Evolutionary conservation across 2,113 vertebrate species (phyloP).

Genomic region (Alethe castanea): DNA sequence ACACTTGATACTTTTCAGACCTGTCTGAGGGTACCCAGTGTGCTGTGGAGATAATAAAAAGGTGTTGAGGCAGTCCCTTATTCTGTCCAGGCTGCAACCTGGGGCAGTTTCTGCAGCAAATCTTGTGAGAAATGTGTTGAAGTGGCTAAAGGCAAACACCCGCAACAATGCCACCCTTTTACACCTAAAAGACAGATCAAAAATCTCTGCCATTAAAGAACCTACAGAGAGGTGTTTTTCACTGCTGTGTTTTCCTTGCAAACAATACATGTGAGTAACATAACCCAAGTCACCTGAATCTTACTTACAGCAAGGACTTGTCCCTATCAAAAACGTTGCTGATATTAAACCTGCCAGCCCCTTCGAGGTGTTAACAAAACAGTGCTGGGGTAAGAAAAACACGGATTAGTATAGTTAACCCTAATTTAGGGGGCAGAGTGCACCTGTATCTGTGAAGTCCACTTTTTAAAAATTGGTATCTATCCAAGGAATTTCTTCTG

Average conservation of each 20-base stretch:
- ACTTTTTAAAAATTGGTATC: not conserved
- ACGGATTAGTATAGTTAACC: accelerated
- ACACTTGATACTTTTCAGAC: not conserved
- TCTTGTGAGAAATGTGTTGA: not conserved
- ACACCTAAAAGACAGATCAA: not conserved
- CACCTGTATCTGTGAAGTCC: not conserved
- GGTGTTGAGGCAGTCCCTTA: not conserved
- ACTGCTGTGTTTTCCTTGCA: not conserved
- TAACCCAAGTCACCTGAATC: not conserved
- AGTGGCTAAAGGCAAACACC: not conserved
- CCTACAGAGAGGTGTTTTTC: not conserved
- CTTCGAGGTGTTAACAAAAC: not conserved
- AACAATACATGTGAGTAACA: not conserved
- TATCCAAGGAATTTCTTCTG: not conserved
- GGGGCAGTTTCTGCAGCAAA: not conserved
- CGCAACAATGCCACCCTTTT: not conserved
- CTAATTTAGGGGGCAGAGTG: not conserved
- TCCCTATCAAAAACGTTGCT: not conserved
- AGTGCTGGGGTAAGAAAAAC: not conserved
- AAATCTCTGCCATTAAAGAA: not conserved
- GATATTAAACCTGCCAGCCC: not conserved
- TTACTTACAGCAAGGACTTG: not conserved
- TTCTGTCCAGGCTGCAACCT: not conserved
- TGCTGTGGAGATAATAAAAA: not conserved
- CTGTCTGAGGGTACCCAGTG: not conserved